phyloP scores from a whole-genome alignment of 1,140 invertebrate species.

The Psix sp. region DNA sequence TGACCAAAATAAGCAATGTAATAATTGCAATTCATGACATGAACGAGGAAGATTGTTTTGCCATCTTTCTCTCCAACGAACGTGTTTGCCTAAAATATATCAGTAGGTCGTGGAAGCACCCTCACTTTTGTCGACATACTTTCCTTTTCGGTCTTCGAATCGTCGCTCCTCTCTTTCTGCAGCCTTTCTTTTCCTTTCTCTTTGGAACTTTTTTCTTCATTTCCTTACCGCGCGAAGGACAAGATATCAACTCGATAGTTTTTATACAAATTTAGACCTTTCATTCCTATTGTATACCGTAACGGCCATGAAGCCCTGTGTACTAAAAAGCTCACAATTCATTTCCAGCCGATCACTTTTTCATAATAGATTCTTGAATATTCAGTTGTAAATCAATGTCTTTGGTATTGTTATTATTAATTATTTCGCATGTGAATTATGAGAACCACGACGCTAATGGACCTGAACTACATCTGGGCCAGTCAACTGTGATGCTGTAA shows the following conservation, averaged over 20 bases:
- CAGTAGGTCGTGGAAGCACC: conserved; percentile 69
- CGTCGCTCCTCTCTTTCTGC: conserved; percentile 50
- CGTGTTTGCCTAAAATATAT: conserved; percentile 66
- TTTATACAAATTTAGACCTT: conserved; percentile 36
- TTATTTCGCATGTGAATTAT: too few relatives aligned
- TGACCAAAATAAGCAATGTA: conserved; percentile 13
- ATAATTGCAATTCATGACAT: conserved; percentile 49
- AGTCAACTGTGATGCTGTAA: conserved; percentile 8
- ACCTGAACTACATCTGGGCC: too few relatives aligned
- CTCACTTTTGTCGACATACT: conserved; percentile 70
- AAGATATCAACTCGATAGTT: conserved; percentile 15
- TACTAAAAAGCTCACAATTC: conserved; percentile 8
- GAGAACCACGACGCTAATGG: too few relatives aligned
- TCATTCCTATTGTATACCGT: conserved; percentile 36
- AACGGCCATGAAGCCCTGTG: conserved; percentile 14
- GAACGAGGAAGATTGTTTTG: conserved; percentile 43
- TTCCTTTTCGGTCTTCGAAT: conserved; percentile 65
- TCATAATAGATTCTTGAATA: not conserved
- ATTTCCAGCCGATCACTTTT: conserved; percentile 9
- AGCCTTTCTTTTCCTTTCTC: conserved; percentile 60
- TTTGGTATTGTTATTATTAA: not conserved
- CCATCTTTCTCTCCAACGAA: conserved; percentile 54
- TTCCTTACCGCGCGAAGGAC: conserved; percentile 35
- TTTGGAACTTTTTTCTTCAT: conserved; percentile 56
- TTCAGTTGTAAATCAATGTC: not conserved